These are phyloP conservation scores for Neodiprion virginianus DNA, from an alignment of 1,140 invertebrate genomes.

Conservation along the genomic window DNA sequence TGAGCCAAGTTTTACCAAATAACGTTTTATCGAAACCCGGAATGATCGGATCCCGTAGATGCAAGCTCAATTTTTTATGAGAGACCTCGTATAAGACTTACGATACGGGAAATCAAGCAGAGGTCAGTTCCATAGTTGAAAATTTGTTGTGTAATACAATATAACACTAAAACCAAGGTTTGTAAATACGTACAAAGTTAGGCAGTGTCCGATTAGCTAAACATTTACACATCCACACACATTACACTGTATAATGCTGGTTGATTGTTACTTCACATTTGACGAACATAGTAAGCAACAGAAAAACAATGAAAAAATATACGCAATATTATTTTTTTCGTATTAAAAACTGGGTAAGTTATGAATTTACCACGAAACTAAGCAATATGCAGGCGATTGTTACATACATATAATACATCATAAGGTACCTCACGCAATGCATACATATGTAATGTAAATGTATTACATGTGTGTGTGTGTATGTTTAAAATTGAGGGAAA, in stretches of 20 bases:
- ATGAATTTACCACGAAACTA: too few species aligned
- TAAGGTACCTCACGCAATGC: too few species aligned
- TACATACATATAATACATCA: constrained; percentile 33
- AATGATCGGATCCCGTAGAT: too few species aligned
- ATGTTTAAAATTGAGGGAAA: constrained; percentile 26
- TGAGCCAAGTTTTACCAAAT: too few species aligned
- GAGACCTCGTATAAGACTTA: too few species aligned
- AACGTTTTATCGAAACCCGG: too few species aligned
- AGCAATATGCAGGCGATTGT: constrained; percentile 14
- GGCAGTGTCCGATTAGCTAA: constrained; percentile 48
- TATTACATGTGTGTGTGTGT: too few species aligned
- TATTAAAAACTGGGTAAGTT: constrained; percentile 8
- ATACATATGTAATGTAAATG: not conserved
- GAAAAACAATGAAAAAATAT: constrained; percentile 18
- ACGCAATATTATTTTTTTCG: constrained; percentile 30
- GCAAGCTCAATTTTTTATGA: too few species aligned
- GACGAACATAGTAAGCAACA: constrained; percentile 9
- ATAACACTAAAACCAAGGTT: constrained; percentile 16
- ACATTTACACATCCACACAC: constrained; percentile 31
- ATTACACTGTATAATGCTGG: too few species aligned
- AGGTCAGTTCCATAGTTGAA: too few species aligned
- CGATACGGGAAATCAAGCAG: too few species aligned
- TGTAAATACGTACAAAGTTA: constrained; percentile 47
- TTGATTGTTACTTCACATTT: not conserved
- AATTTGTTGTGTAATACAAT: too few species aligned